These are phyloP conservation scores for Limnephilus lunatus DNA, from an alignment of 2,888 invertebrate species.

Conservation along the genomic window DNA sequence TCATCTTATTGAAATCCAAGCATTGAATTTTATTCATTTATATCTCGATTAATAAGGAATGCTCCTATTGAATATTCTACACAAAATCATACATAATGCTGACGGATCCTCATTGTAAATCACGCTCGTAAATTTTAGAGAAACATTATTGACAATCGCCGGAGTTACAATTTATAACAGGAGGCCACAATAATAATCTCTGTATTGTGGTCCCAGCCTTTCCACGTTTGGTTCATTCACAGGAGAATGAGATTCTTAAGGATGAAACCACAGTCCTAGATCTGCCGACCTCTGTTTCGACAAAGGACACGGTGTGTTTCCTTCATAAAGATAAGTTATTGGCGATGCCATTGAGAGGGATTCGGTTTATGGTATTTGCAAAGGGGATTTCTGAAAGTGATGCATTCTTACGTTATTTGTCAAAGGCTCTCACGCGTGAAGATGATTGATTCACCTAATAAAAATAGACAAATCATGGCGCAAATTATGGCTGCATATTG, in stretches of 20 bases:
- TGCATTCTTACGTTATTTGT: conserved; percentile 39
- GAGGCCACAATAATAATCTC: conserved; percentile 11
- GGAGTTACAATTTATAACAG: neutral
- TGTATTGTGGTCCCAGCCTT: conserved; percentile 31
- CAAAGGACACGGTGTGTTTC: conserved; percentile 25
- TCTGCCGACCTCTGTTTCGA: neutral
- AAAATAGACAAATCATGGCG: neutral
- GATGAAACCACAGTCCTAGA: conserved; percentile 48
- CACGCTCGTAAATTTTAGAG: neutral
- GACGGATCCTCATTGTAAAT: conserved; percentile 23
- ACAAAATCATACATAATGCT: neutral
- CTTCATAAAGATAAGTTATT: conserved; percentile 45
- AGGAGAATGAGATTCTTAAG: neutral
- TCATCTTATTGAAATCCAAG: too few species aligned
- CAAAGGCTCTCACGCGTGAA: conserved; percentile 3
- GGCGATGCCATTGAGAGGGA: conserved; percentile 21
- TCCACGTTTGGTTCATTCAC: conserved; percentile 44
- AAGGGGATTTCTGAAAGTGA: conserved; percentile 35
- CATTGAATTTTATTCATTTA: neutral
- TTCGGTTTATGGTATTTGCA: conserved; percentile 28
- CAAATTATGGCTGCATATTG: neutral
- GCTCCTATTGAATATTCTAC: neutral
- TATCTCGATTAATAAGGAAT: neutral
- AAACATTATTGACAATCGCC: neutral
- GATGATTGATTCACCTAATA: conserved; percentile 21